Base-by-base conservation (phyloP, 2,113 vertebrate species). In the Corythornis vintsioides region DNA sequence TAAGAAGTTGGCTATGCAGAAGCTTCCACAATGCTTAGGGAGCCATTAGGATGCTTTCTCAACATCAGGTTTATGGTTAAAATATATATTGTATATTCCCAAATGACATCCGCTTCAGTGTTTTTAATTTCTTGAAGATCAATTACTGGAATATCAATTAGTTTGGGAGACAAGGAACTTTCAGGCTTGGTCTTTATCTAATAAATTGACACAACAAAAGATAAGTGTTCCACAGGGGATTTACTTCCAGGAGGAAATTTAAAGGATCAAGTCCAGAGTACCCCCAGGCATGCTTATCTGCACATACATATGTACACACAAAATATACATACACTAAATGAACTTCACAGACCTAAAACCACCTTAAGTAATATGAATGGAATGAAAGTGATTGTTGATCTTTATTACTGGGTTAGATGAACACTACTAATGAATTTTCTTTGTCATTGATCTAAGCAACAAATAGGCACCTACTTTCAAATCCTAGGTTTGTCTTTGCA, bases 221-320 rank as follows among this genome's bases (percentile, higher is more conserved):
- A 52, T 53, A 17, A 9, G 38, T 20, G 24, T 19, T 67, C 12
- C 60, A 52, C 14, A 57, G n/a, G 4, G 9, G 20, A 20, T 69
- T 63, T 52, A 6, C 5, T 83, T 69, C 24, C 38, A 20, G 17
- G 13, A 61, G 15, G 25, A 50, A 52, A 38, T 20, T 16, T n/a
- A 57, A 31, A 86, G 28, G 3, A 42, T 57, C 8, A 11, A 12
- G 9, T 7, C 15, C 5, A 18, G 38, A 55, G 13, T 38, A 57
- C 5, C 5, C 26, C 8, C 40, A 6, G 35, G 28, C 13, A 53
- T 1, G 0, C 4, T 2, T 17, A 7, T 78, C 8, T 69, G 5
- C 19, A 17, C 16, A 9, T 33, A 24, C 18, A 18, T 28, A 28
- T 7, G 20, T 47, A 22, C 8, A 28, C 16, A 40, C 5, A 80